Conservation (phyloP, 1,140 invertebrate species). For the Sitobion miscanthi region DNA sequence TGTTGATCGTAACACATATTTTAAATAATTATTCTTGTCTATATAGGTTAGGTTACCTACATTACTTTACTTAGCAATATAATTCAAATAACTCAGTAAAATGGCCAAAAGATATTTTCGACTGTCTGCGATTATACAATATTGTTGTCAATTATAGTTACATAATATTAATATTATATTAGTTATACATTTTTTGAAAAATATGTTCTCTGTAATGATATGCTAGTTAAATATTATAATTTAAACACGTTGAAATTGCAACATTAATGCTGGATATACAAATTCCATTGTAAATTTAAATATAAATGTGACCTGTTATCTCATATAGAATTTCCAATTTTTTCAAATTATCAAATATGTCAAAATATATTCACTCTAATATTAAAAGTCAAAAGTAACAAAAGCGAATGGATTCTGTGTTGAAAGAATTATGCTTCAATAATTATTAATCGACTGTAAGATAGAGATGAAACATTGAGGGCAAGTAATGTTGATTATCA, state of each 20-base stretch:
- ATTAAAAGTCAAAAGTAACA: not conserved
- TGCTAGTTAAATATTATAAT: not conserved
- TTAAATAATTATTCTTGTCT: not conserved
- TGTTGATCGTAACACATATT: not conserved
- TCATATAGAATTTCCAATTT: not conserved
- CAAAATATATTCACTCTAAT: not conserved
- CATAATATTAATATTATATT: not conserved
- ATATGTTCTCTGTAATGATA: not conserved
- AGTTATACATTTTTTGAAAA: not conserved
- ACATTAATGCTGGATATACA: not conserved
- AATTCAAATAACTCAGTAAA: not conserved
- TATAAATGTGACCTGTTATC: not conserved
- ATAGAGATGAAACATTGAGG: not conserved
- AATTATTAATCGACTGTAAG: not conserved
- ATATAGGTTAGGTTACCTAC: not conserved
- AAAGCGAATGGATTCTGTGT: not conserved
- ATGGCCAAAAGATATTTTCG: not conserved
- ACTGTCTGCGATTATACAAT: not conserved
- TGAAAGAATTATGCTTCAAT: not conserved
- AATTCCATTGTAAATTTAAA: not conserved
- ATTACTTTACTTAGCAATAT: not conserved
- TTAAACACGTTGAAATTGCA: not conserved
- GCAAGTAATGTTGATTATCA: not conserved
- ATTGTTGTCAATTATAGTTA: not conserved
- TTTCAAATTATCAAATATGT: not conserved